Evolutionary conservation across 2,113 vertebrate genomes (phyloP).

Genomic region (Sceloporus tristichus): DNA sequence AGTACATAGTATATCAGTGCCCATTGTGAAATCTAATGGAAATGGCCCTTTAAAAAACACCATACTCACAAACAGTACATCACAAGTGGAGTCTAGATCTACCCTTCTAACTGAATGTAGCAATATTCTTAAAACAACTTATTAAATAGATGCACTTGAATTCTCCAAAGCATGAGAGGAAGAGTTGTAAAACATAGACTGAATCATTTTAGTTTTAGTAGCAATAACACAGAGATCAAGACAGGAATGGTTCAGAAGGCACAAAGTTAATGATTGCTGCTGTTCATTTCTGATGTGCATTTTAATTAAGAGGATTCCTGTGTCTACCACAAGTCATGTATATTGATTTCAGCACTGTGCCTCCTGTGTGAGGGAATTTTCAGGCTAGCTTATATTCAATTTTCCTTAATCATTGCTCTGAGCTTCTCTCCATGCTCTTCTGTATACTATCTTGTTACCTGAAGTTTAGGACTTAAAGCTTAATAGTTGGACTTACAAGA

Average conservation of each 20-base stretch:
- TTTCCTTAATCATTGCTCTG: not conserved
- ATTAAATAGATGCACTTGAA: not conserved
- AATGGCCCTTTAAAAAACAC: not conserved
- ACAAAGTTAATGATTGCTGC: not conserved
- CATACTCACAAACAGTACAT: not conserved
- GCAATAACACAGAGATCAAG: accelerated
- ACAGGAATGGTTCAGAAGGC: not conserved
- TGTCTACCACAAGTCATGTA: not conserved
- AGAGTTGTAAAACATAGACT: not conserved
- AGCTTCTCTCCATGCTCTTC: accelerated
- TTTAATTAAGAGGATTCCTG: slow-evolving; percentile 5
- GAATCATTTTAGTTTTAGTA: not conserved
- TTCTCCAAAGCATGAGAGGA: not conserved
- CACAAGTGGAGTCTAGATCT: not conserved
- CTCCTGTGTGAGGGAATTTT: not conserved
- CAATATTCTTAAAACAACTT: not conserved
- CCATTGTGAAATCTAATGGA: slow-evolving; percentile 25
- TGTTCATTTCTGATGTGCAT: not conserved
- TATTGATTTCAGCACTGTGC: not conserved
- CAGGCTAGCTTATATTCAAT: not conserved
- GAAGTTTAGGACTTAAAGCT: not conserved
- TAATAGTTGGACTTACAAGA: not conserved
- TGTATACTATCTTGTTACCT: not conserved
- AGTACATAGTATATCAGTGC: not conserved
- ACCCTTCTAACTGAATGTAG: not conserved